phyloP scores from a whole-genome alignment of 2,888 invertebrate species.

The Baccha elongata region DNA sequence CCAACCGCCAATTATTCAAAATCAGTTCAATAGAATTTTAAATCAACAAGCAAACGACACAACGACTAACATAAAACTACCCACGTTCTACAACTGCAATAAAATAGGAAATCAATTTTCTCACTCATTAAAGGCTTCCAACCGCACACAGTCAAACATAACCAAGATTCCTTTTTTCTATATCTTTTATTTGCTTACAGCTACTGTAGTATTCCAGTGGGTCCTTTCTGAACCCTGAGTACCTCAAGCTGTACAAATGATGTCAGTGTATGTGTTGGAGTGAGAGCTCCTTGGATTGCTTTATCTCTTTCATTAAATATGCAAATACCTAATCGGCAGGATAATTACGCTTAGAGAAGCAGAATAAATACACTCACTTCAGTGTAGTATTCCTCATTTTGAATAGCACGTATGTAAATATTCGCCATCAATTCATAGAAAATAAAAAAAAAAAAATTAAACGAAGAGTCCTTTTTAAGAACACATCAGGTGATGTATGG shows the following conservation, averaged over 20 bases:
- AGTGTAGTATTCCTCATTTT: conserved; percentile 16
- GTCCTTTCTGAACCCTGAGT: neutral
- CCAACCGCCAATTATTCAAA: conserved; percentile 54
- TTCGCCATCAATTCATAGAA: conserved; percentile 51
- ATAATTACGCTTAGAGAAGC: conserved; percentile 70
- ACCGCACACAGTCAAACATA: neutral
- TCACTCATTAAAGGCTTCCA: conserved; percentile 44
- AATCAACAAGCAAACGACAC: conserved; percentile 27
- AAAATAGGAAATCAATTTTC: conserved; percentile 49
- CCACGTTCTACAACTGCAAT: conserved; percentile 24
- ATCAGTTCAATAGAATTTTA: conserved; percentile 46
- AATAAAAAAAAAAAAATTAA: conserved; percentile 20
- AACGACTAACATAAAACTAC: neutral
- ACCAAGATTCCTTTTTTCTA: conserved; percentile 17
- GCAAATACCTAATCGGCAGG: conserved; percentile 71
- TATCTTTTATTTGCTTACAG: conserved; percentile 32
- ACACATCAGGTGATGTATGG: neutral
- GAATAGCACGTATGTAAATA: conserved; percentile 27
- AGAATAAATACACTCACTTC: conserved; percentile 64
- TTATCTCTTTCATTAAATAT: conserved; percentile 64
- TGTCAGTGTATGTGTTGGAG: neutral
- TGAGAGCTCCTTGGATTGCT: conserved; percentile 16
- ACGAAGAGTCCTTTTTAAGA: conserved; percentile 3
- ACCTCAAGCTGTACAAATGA: neutral
- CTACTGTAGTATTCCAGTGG: neutral